A percentile compares a stretch with the other conserved stretches of the same genome.
Evolutionary conservation across 2,888 invertebrate species (phyloP).

Genomic region (Hoplodrina ambigua): DNA sequence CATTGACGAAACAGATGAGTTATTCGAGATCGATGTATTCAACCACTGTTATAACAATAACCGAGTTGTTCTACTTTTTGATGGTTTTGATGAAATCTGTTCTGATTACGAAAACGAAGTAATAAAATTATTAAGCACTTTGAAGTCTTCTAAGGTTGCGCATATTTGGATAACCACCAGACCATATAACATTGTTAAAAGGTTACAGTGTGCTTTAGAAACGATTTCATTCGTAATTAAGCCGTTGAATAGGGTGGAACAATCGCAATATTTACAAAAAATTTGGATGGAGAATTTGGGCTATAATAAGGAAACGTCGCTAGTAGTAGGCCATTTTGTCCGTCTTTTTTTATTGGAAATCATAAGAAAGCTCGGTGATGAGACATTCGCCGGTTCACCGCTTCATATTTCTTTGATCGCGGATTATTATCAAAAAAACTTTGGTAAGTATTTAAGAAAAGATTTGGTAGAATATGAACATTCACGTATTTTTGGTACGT

Average conservation of each 20-base stretch:
- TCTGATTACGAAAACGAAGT: constrained; percentile 41
- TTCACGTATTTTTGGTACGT: too few species aligned
- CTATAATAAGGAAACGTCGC: too few species aligned
- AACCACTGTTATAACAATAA: constrained; percentile 44
- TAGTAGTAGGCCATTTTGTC: too few species aligned
- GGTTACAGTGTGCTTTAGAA: constrained; percentile 45
- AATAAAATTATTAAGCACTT: constrained; percentile 34
- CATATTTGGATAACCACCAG: constrained; percentile 57
- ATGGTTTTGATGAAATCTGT: constrained; percentile 60
- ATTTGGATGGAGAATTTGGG: constrained; percentile 19
- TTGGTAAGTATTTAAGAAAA: too few species aligned
- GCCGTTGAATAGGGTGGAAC: constrained; percentile 29
- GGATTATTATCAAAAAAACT: constrained; percentile 28
- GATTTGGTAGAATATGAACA: too few species aligned
- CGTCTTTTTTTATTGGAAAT: too few species aligned
- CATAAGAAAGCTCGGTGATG: neutral
- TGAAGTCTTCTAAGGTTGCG: constrained; percentile 35
- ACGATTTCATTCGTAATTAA: constrained; percentile 44
- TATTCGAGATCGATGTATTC: constrained; percentile 34
- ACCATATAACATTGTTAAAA: constrained; percentile 34
- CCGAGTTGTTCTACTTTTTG: constrained; percentile 42
- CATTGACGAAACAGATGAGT: neutral
- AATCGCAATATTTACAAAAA: constrained; percentile 31
- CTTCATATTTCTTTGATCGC: constrained; percentile 56
- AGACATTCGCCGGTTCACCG: constrained; percentile 46